Percentiles rank a stretch among this genome's conserved stretches.
Evolutionary conservation across 2,797 vertebrate species (phyloP).

Genomic region (Sparidentex hasta): DNA sequence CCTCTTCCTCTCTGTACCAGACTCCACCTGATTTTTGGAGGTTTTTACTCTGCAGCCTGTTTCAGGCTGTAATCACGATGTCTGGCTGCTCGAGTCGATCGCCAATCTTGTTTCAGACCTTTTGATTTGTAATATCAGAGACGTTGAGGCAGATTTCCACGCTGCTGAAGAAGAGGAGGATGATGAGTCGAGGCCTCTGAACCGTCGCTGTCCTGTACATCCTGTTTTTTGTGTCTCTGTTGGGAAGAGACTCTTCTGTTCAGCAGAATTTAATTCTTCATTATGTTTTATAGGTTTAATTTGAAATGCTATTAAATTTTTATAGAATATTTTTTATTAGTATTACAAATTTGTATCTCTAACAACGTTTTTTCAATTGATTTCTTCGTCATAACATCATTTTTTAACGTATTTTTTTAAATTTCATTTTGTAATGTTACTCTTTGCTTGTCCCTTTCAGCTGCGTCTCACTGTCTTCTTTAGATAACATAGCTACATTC

Average conservation of each 20-base stretch:
- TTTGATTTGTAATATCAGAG: not conserved
- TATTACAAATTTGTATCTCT: not conserved
- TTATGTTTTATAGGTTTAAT: not conserved
- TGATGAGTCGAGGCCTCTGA: not conserved
- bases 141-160: not conserved
- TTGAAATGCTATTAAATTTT: not conserved
- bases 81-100: conserved; percentile 6
- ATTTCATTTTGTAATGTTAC: not conserved
- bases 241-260: not conserved
- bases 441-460: not conserved
- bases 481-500: not conserved
- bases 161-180: not conserved
- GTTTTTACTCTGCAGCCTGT: not conserved
- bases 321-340: not conserved
- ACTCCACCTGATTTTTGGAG: conserved; percentile 8
- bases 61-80: not conserved
- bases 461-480: not conserved
- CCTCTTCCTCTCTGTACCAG: conserved; percentile 28
- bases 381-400: not conserved
- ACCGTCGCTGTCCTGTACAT: not conserved
- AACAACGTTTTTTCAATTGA: not conserved
- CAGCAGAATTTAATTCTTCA: not conserved
- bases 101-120: not conserved
- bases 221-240: not conserved
- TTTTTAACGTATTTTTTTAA: not conserved